These are phyloP conservation scores for Antechinus flavipes DNA, from an alignment of 2,113 vertebrate genomes.

Conservation along the genomic window DNA sequence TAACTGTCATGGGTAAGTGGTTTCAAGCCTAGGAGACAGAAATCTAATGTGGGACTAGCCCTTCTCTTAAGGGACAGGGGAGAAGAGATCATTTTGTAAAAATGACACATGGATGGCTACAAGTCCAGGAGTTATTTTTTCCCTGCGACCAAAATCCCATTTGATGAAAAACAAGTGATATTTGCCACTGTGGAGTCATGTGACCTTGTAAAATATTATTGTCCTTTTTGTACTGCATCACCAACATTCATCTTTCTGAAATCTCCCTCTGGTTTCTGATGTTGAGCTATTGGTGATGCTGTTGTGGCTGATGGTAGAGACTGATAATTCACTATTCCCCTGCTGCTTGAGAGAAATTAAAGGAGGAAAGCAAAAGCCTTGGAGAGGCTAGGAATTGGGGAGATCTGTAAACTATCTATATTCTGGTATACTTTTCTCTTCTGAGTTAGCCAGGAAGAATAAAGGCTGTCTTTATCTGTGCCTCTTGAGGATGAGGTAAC, in stretches of 20 bases:
- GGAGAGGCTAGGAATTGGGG: conserved; percentile 27
- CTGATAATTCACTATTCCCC: conserved; percentile 63
- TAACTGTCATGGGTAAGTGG: conserved; percentile 82
- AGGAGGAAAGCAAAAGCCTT: conserved; percentile 21
- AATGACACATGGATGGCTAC: conserved; percentile 81
- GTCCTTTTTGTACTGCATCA: conserved; percentile 74
- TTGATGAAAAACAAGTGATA: conserved; percentile 80
- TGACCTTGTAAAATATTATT: conserved; percentile 79
- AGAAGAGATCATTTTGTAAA: conserved; percentile 84
- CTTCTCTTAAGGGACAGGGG: conserved; percentile 81
- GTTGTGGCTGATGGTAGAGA: conserved; percentile 68
- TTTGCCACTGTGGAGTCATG: conserved; percentile 66
- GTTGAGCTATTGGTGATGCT: conserved; percentile 73
- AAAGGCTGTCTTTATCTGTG: background rate
- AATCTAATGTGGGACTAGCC: conserved; percentile 79
- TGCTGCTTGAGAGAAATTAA: conserved; percentile 65
- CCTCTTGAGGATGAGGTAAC: conserved; percentile 31
- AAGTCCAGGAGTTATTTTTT: conserved; percentile 82
- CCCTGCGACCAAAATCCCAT: conserved; percentile 76
- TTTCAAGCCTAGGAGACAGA: conserved; percentile 83
- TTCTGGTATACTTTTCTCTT: background rate
- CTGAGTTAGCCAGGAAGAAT: conserved; percentile 13
- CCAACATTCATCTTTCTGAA: conserved; percentile 70
- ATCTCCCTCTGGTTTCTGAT: conserved; percentile 70
- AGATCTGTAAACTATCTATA: conserved; percentile 23